A percentile compares a stretch with the other conserved stretches of the same genome.
Conservation (phyloP, 1,140 invertebrate species). For the Spodoptera litura region DNA sequence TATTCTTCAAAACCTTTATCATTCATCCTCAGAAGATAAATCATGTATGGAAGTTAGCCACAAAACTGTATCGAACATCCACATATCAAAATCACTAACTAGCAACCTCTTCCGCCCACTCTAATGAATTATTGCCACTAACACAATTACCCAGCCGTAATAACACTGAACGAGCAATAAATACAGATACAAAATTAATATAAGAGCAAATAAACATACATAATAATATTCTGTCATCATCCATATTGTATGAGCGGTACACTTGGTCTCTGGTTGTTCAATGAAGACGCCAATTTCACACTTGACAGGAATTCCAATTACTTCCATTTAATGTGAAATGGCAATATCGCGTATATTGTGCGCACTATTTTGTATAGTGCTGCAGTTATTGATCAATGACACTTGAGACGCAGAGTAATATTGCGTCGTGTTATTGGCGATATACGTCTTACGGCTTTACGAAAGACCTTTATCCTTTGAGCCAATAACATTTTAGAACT, state of each 20-base stretch:
- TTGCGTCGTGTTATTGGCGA: conserved; percentile 14
- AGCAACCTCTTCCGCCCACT: neutral
- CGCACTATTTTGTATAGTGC: conserved; percentile 30
- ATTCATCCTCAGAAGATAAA: no score
- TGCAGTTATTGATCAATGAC: conserved; percentile 45
- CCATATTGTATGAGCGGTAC: conserved; percentile 55
- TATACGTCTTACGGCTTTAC: neutral
- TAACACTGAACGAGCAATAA: conserved; percentile 40
- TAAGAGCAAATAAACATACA: conserved; percentile 29
- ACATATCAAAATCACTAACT: neutral
- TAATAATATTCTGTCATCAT: conserved; percentile 38
- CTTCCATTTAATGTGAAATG: conserved; percentile 58
- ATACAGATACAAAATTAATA: conserved; percentile 35
- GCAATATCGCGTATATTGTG: conserved; percentile 42
- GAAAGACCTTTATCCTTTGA: neutral
- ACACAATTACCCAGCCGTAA: conserved; percentile 17
- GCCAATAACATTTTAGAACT: neutral
- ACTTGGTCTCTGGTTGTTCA: conserved; percentile 48
- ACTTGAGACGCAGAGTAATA: conserved; percentile 30
- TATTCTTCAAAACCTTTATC: no score
- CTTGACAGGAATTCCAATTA: conserved; percentile 64
- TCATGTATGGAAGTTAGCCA: no score
- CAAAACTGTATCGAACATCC: neutral
- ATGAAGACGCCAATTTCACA: conserved; percentile 64
- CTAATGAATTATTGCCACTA: conserved; percentile 16